Conservation (phyloP, 2,797 vertebrate genomes). For the Anolis apletophallus region DNA sequence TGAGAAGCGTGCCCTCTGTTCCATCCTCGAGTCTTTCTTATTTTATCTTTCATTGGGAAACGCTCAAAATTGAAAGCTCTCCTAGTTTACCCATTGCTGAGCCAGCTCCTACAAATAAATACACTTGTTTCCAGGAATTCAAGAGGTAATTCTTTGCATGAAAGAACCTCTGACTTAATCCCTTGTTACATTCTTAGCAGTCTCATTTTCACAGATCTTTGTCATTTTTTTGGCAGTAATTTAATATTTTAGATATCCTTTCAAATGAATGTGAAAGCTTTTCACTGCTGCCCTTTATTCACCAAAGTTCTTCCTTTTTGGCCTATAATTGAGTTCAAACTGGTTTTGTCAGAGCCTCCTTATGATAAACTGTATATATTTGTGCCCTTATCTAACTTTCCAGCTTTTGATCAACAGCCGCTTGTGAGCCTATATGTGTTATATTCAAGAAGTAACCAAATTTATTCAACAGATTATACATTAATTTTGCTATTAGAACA, state of each 20-base stretch:
- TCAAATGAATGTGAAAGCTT: constrained; percentile 51
- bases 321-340: constrained; percentile 59
- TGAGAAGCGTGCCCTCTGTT: no score
- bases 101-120: constrained; percentile 68
- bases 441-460: constrained; percentile 70
- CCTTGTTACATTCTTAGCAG: constrained; percentile 54
- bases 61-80: constrained; percentile 51
- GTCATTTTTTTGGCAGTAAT: constrained; percentile 60
- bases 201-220: constrained; percentile 65
- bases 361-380: constrained; percentile 61
- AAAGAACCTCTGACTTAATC: constrained; percentile 69
- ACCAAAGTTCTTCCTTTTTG: constrained; percentile 46
- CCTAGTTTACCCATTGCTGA: constrained; percentile 46
- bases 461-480: constrained; percentile 78
- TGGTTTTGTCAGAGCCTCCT: constrained; percentile 62
- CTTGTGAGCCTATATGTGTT: constrained; percentile 48
- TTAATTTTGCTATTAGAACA: constrained; percentile 77
- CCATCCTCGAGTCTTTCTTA: no score
- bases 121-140: constrained; percentile 54
- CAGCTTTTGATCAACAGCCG: constrained; percentile 69
- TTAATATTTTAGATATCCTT: constrained; percentile 67
- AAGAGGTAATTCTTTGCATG: constrained; percentile 60
- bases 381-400: constrained; percentile 70
- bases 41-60: neutral
- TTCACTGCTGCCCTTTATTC: constrained; percentile 57